Evolutionary conservation across 2,797 vertebrate genomes (phyloP).

Genomic region (Naso thynnoides): DNA sequence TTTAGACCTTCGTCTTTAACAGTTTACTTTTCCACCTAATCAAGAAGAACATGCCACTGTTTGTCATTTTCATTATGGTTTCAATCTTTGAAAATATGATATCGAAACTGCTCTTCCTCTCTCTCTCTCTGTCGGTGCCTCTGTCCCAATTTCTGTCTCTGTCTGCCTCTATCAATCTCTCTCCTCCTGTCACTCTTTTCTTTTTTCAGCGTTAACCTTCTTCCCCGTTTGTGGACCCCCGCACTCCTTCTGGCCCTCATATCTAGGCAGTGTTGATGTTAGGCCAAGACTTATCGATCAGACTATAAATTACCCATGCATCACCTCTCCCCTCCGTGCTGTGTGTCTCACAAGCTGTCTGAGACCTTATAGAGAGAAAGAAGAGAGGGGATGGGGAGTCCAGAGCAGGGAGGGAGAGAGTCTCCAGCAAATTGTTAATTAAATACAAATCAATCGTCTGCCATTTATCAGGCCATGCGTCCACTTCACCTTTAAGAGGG

Average conservation of each 20-base stretch:
- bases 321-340: slow-evolving; percentile 72
- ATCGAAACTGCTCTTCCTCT: background rate
- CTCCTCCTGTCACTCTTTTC: slow-evolving; percentile 51
- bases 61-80: slow-evolving; percentile 16
- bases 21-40: no score
- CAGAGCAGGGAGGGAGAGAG: slow-evolving; percentile 73
- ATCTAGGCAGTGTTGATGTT: slow-evolving; percentile 82
- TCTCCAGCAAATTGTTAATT: slow-evolving; percentile 98
- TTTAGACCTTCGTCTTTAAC: background rate
- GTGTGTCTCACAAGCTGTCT: slow-evolving; percentile 64
- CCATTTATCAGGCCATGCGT: slow-evolving; percentile 91
- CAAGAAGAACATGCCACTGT: background rate
- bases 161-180: slow-evolving; percentile 18
- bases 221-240: slow-evolving; percentile 71
- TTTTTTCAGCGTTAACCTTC: slow-evolving; percentile 60
- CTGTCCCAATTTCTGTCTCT: slow-evolving; percentile 4
- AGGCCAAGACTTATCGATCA: slow-evolving; percentile 86
- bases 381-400: slow-evolving; percentile 66
- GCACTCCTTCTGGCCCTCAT: slow-evolving; percentile 84
- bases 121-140: background rate
- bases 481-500: slow-evolving; percentile 82
- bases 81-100: slow-evolving; percentile 8
- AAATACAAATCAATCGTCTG: slow-evolving; percentile 95
- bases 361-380: slow-evolving; percentile 76
- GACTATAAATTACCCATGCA: slow-evolving; percentile 83